Evolutionary conservation across 2,888 invertebrate species (phyloP).

Genomic region (Macaria liturata): DNA sequence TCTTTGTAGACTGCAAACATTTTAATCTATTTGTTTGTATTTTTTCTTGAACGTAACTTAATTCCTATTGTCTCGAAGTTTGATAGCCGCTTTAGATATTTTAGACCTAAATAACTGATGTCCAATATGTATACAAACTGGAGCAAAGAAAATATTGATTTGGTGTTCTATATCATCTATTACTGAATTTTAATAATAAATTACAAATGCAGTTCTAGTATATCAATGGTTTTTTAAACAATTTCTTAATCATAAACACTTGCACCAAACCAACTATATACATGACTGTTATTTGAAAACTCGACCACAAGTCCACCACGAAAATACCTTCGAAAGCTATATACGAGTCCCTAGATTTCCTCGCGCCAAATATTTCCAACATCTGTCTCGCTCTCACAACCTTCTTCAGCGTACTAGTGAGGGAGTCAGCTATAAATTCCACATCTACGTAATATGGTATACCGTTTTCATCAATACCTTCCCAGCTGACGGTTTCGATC

Average conservation of each 20-base stretch:
- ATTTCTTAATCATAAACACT: conserved; percentile 89
- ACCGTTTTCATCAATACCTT: conserved; percentile 52
- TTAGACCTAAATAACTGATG: too few relatives aligned
- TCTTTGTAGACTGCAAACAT: too few relatives aligned
- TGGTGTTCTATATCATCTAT: too few relatives aligned
- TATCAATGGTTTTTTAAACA: conserved; percentile 49
- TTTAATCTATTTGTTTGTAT: too few relatives aligned
- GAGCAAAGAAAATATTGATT: too few relatives aligned
- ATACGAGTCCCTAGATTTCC: conserved; percentile 92
- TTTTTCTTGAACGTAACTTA: too few relatives aligned
- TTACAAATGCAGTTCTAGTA: not conserved
- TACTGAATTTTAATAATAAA: too few relatives aligned
- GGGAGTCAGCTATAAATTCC: conserved; percentile 83
- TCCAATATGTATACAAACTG: too few relatives aligned
- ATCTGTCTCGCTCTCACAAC: conserved; percentile 85
- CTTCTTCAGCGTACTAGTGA: conserved; percentile 85
- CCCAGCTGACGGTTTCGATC: conserved; percentile 65
- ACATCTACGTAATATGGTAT: conserved; percentile 66
- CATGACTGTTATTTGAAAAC: conserved; percentile 89
- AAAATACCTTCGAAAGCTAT: conserved; percentile 90
- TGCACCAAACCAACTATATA: conserved; percentile 88
- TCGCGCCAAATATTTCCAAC: conserved; percentile 87
- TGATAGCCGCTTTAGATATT: too few relatives aligned
- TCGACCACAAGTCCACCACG: conserved; percentile 91
- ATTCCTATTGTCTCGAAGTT: too few relatives aligned